Base-by-base conservation (phyloP, 2,888 invertebrate genomes). In the Clunio marinus region DNA sequence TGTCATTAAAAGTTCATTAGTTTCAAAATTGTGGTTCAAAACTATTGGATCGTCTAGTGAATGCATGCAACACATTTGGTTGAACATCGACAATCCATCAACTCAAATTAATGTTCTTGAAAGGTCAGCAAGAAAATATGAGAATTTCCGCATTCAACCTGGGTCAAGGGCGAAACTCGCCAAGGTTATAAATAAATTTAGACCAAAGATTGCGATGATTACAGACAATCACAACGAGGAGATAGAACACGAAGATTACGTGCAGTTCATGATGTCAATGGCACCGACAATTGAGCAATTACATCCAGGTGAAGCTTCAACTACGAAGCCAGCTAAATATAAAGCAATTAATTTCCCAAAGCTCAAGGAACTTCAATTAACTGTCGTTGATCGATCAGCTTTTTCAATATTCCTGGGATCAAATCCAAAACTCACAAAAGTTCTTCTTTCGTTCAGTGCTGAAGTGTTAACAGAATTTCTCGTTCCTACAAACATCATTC, bases 351-450 rank as follows among this genome's bases (percentile, higher is more conserved):
- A 66, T 17, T 66, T 66, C 10, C 51, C 51, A 3, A 24, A 55
- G 35, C 55, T 66, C 1, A 66, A 35, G 8, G 46, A 51, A 32
- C 20, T 66, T 3, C 28, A 55, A 4, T 51, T 20, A 17, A 46
- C 51, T 5, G 20, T 28, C 13, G 8, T 22, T 10, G 55, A 66
- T 32, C 28, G 55, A 24, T 41, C 13, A 15, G 45, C 63, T n/a
- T 55, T 66, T n/a, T 51, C 51, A 2, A 66, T 66, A 10, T 66
- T 66, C 45, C 20, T 55, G n/a, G 66, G 66, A 10, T 22, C 24
- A 10, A 66, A 66, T 66, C 24, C 25, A 22, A 8, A 22, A 3
- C 17, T 66, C 1, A 32, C 32, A 22, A n/a, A 25, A 22, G 55
- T 66, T 13, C 22, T 66, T 24, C 17, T 45, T 2, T 25, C 55